Percentiles rank a stretch among this genome's conserved stretches.
Evolutionary conservation across 2,113 vertebrate species (phyloP).

Genomic region (Sporophila hypoxantha): DNA sequence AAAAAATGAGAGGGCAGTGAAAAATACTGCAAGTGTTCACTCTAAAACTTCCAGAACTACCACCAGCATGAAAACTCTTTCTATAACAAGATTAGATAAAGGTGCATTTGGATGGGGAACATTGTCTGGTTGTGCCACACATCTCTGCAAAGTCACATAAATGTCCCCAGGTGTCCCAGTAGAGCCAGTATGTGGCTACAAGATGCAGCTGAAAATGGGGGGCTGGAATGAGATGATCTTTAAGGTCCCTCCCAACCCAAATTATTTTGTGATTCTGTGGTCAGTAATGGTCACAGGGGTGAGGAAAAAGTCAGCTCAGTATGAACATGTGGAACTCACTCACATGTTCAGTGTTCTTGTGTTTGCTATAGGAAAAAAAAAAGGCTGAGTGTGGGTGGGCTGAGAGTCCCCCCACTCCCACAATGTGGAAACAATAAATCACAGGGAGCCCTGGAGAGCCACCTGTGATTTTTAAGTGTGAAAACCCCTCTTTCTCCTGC

Average conservation of each 20-base stretch:
- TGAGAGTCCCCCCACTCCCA: neutral
- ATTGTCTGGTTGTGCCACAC: neutral
- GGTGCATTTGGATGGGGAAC: neutral
- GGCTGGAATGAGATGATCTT: neutral
- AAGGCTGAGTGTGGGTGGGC: neutral
- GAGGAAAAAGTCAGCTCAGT: neutral
- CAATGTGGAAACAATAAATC: conserved; percentile 29
- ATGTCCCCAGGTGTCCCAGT: neutral
- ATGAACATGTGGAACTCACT: neutral
- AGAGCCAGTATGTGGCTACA: neutral
- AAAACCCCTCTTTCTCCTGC: neutral
- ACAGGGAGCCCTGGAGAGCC: neutral
- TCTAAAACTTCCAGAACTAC: neutral
- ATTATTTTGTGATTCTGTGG: neutral
- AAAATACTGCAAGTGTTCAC: neutral
- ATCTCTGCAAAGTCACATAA: neutral
- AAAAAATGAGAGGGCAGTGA: neutral
- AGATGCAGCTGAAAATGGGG: neutral
- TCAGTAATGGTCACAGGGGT: neutral
- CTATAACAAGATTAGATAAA: neutral
- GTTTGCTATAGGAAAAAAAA: neutral
- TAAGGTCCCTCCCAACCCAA: neutral
- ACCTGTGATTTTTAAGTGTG: neutral
- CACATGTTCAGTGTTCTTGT: neutral
- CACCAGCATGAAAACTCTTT: neutral